Base-by-base conservation (phyloP, 2,888 invertebrate species). In the Eupithecia centaureata region DNA sequence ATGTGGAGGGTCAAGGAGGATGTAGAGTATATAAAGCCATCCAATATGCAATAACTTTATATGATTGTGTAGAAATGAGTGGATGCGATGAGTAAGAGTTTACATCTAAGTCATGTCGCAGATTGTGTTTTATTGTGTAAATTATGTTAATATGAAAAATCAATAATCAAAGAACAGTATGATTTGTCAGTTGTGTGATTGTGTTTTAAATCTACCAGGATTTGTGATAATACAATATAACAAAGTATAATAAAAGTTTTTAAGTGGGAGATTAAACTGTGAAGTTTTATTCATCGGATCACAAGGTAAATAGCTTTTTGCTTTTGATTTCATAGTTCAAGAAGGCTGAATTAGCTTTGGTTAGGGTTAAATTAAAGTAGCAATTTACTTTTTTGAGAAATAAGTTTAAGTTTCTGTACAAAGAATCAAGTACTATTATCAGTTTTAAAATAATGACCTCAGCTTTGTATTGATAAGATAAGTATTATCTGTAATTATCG, bases 151-250 rank as follows among this genome's bases (percentile, higher is more conserved):
- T 90, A 92, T 90, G 90, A 86, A 86, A 88, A 91, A 91, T 91
- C 90, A 91, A 82, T 93, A 92, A 91, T 91, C 89, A 88, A 90
- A 86, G 86, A 89, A 88, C 90, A 89, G 89, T 88, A 90, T 88
- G 90, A 90, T 87, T 91, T 93, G 94, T 94, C 92, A 91, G 92
- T 94, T 94, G 94, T 89, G 94, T 95, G 95, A 94, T 94, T 95
- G 95, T 94, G 93, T 94, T 92, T 94, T 94, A 94, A 94, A 94
- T 95, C 95, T 95, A 95, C 95, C 95, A 95, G 94, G 95, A 95
- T 95, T 95, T 95, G 95, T 95, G 95, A 95, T 95, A 95, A 95
- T 94, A 95, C 94, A 94, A 76, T 95, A 95, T 95, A 95, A 95
- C 95, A 95, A 95, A 93, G 89, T 94, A 91, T 93, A 94, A 93